Evolutionary conservation across 2,888 invertebrate genomes (phyloP), one percentile per base, ranked within the genome.

Genomic region (Agrilus biguttatus): DNA sequence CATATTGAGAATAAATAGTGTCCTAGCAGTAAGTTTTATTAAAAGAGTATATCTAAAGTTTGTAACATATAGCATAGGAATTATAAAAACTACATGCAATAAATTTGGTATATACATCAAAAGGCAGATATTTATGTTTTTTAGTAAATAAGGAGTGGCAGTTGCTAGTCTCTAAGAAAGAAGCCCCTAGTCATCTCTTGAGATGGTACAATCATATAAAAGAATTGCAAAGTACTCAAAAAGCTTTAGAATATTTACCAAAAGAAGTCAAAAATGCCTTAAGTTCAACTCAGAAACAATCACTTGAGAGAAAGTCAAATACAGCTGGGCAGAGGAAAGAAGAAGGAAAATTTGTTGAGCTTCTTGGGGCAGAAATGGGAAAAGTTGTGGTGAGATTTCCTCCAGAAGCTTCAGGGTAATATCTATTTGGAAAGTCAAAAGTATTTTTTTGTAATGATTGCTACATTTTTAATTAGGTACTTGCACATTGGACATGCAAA

Each of bases 401-500:
- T n/a, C 98, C 98, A 34, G 98, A 99, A 71, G 98, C 98, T 33
- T 96, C 96, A 53, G 98, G 95, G 74, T 91, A 65, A 58, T 63
- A 23, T 34, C 42, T 40, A 35, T 40, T 48, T 36, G 13, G 13
- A 14, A 21, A 19, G 21, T 37, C 12, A 37, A 19, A 21, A 13
- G 8, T 14, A 12, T 17, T 19, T 19, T 17, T 10, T 19, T 17
- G 21, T 19, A 13, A 14, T 17, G 3, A n/a, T 37, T 17, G 19
- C 3, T 12, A 14, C 12, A 37, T n/a, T 19, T 10, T 37, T 14
- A 35, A 61, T 5, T 53, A 78, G 88, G 14, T 92, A 83, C 66
- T 73, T 98, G 17, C 98, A 98, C 62, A 92, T 98, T 61, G 98
- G 98, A 0, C 98, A 99, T 67, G 98, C 98, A 0, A 99, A 98